These are phyloP conservation scores for Panthera tigris DNA, from an alignment of 2,113 vertebrate genomes.

Conservation along the genomic window DNA sequence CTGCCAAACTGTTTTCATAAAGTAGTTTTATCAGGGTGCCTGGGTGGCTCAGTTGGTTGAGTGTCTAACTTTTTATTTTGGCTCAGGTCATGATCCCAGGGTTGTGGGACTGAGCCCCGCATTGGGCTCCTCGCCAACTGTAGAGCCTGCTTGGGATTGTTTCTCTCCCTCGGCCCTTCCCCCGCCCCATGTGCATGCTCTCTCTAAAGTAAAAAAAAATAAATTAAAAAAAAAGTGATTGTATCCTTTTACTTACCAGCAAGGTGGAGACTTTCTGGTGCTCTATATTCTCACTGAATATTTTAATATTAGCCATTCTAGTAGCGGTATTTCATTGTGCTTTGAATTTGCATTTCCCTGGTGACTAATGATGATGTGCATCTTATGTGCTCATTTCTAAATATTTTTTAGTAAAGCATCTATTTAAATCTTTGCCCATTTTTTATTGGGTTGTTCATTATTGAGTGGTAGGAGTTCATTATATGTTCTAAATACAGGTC, in stretches of 20 bases:
- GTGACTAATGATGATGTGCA: not conserved
- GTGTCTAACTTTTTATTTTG: too few species aligned
- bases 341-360: not conserved
- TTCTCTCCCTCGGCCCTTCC: too few species aligned
- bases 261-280: not conserved
- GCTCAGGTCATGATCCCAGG: too few species aligned
- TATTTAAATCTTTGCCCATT: not conserved
- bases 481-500: not conserved
- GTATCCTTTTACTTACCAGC: not conserved
- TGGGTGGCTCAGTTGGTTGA: too few species aligned
- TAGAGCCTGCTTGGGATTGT: too few species aligned
- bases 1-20: not conserved
- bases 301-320: not conserved
- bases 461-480: not conserved
- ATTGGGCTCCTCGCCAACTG: too few species aligned
- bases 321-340: not conserved
- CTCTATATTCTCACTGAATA: not conserved
- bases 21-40: not conserved
- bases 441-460: not conserved
- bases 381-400: not conserved
- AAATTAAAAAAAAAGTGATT: not conserved
- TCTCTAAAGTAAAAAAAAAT: too few species aligned
- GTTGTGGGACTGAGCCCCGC: too few species aligned
- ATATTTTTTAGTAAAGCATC: not conserved
- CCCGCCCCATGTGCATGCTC: too few species aligned